Conservation (phyloP, 2,888 invertebrate species). For the Cheilosia soror region DNA sequence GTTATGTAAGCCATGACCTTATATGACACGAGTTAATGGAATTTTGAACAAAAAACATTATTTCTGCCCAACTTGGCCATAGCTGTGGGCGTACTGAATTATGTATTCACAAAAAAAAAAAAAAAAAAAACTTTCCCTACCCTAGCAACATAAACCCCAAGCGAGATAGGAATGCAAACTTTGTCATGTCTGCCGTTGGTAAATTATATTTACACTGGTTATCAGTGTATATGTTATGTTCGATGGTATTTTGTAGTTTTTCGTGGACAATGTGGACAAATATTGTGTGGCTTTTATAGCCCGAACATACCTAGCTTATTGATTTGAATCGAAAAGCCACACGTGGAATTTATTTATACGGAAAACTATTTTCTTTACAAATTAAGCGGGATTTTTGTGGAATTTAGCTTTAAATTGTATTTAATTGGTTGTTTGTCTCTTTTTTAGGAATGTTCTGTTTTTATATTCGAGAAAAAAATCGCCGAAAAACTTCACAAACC, state of each 20-base stretch:
- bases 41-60: no score
- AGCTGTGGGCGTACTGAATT: conserved; percentile 42
- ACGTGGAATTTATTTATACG: no score
- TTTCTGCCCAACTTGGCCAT: neutral
- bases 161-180: conserved; percentile 12
- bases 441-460: conserved; percentile 95
- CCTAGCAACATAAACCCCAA: conserved; percentile 4
- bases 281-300: neutral
- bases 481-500: conserved; percentile 97
- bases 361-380: no score
- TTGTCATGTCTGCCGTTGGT: neutral
- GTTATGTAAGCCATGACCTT: conserved; percentile 23
- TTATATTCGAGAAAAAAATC: conserved; percentile 95
- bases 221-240: neutral
- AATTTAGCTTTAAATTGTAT: neutral
- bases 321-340: no score
- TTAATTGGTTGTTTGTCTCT: conserved; percentile 78
- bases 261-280: neutral
- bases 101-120: conserved; percentile 1
- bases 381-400: no score
- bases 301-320: neutral
- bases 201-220: conserved; percentile 18
- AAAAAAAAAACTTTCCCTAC: neutral
- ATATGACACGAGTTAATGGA: conserved; percentile 2
- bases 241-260: neutral